A percentile compares a stretch with the other conserved stretches of the same genome.
These are phyloP conservation scores for Sepioteuthis lessoniana DNA, from an alignment of 2,888 invertebrate genomes.

Conservation along the genomic window DNA sequence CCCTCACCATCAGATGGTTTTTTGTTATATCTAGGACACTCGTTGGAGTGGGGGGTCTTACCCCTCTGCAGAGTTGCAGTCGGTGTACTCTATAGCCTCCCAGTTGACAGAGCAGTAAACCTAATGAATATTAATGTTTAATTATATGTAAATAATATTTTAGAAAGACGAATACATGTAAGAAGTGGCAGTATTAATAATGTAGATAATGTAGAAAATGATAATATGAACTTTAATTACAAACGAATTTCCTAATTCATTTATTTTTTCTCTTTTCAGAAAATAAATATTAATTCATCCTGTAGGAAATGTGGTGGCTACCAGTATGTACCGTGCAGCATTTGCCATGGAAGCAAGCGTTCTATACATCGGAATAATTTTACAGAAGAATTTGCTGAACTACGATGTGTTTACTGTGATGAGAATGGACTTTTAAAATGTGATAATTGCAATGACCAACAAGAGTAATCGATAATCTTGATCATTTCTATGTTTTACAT, in stretches of 20 bases:
- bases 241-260: background rate
- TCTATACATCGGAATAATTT: slow-evolving; percentile 94
- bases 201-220: background rate
- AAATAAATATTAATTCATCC: slow-evolving; percentile 78
- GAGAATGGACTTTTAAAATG: slow-evolving; percentile 94
- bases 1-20: no score
- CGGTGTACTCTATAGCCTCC: no score
- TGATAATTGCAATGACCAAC: slow-evolving; percentile 81
- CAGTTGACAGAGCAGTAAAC: no score
- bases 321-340: slow-evolving; percentile 89
- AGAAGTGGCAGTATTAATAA: no score
- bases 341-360: slow-evolving; percentile 97
- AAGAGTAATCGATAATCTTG: slow-evolving; percentile 61
- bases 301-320: slow-evolving; percentile 94
- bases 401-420: slow-evolving; percentile 81
- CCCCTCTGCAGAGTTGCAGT: no score
- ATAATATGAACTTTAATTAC: background rate
- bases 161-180: no score
- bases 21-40: no score
- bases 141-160: no score
- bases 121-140: no score
- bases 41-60: no score
- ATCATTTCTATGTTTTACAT: background rate
- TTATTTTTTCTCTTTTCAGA: slow-evolving; percentile 59
- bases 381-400: slow-evolving; percentile 91